Conservation (phyloP, 2,797 vertebrate species). For the Rhadinocentrus ornatus region DNA sequence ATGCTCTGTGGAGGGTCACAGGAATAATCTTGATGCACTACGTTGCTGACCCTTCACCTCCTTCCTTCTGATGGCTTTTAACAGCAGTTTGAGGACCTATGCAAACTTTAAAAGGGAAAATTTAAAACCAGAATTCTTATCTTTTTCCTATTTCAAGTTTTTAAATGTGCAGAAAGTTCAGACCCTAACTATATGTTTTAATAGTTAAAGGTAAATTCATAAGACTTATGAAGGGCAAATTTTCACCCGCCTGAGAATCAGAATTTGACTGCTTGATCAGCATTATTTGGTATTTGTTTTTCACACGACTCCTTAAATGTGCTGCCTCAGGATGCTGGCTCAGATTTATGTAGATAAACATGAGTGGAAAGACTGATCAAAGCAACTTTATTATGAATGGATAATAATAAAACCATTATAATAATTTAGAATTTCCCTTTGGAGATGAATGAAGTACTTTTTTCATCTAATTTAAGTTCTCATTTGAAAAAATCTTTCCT, state of each 20-base stretch:
- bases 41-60: background rate
- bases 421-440: no score
- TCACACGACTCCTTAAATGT: background rate
- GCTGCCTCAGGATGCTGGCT: background rate
- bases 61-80: background rate
- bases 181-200: background rate
- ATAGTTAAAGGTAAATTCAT: background rate
- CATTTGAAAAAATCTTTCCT: no score
- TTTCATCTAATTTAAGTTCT: no score
- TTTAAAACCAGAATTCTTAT: no score
- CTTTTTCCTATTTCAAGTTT: background rate
- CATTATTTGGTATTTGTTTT: background rate
- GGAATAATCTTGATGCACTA: background rate
- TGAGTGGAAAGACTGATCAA: background rate
- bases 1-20: slow-evolving; percentile 9
- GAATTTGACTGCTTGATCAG: slow-evolving; percentile 9
- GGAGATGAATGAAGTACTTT: no score
- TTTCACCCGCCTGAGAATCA: background rate
- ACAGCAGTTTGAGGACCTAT: background rate
- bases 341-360: slow-evolving; percentile 6
- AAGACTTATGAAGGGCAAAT: no score
- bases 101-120: background rate
- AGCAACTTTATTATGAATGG: no score
- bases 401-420: no score
- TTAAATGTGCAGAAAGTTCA: background rate